Percentiles rank a stretch among this genome's conserved stretches.
phyloP scores from a whole-genome alignment of 2,888 invertebrate species.

The Nephrotoma appendiculata region DNA sequence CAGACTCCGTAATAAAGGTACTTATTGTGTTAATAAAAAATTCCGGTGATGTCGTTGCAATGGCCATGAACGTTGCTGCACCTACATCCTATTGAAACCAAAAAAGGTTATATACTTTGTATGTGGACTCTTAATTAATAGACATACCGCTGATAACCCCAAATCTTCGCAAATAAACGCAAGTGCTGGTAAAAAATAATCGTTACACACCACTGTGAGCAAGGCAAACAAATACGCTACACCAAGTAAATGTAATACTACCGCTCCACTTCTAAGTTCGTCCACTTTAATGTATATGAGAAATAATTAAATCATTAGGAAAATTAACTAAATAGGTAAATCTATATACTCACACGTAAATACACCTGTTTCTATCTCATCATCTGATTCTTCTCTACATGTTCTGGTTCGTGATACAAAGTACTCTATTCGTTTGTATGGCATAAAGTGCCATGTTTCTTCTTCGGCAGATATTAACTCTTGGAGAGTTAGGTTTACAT shows the following conservation, averaged over 20 bases:
- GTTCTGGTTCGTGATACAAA: neutral
- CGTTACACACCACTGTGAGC: constrained; percentile 79
- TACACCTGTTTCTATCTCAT: neutral
- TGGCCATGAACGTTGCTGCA: constrained; percentile 93
- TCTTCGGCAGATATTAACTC: neutral
- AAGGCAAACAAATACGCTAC: constrained; percentile 75
- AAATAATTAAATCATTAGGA: too few relatives aligned
- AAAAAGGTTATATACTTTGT: neutral
- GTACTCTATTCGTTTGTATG: neutral
- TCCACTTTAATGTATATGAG: constrained; percentile 31
- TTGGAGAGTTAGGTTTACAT: constrained; percentile 1
- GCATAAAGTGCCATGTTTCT: neutral
- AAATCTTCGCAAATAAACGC: constrained; percentile 74
- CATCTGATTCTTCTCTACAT: neutral
- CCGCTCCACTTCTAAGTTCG: constrained; percentile 58
- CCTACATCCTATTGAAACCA: constrained; percentile 60
- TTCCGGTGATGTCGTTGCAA: constrained; percentile 90
- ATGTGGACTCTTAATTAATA: neutral
- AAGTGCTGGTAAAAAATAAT: constrained; percentile 80
- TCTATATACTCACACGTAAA: neutral
- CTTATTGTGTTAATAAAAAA: constrained; percentile 85
- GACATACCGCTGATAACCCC: constrained; percentile 46
- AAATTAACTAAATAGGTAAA: too few relatives aligned
- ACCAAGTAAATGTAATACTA: constrained; percentile 58
- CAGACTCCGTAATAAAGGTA: constrained; percentile 66